These are phyloP conservation scores for Dendrolimus punctatus DNA, from an alignment of 1,140 invertebrate species.

Conservation along the genomic window DNA sequence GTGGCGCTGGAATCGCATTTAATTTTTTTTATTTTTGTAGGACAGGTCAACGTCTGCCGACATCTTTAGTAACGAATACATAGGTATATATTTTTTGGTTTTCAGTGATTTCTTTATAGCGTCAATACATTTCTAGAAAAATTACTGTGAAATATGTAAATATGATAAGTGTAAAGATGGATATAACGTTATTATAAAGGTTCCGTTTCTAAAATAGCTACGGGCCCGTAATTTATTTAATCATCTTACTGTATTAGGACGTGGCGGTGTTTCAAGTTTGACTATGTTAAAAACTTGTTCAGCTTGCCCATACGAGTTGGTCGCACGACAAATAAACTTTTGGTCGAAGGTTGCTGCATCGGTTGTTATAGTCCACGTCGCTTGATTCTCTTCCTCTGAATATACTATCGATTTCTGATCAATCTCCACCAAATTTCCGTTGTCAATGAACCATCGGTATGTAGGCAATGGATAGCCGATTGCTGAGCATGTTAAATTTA, in stretches of 20 bases:
- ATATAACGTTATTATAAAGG: too few relatives aligned
- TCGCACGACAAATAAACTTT: slow-evolving; percentile 34
- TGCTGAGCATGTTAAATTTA: slow-evolving; percentile 37
- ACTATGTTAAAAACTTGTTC: slow-evolving; percentile 29
- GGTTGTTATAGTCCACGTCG: slow-evolving; percentile 23
- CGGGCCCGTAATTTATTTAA: too few relatives aligned
- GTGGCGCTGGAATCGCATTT: too few relatives aligned
- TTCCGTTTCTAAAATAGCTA: too few relatives aligned
- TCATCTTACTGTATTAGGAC: slow-evolving; percentile 28
- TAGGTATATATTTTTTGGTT: too few relatives aligned
- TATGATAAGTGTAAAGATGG: too few relatives aligned
- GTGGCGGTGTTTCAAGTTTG: slow-evolving; percentile 31
- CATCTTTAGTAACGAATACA: too few relatives aligned
- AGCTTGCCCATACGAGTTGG: slow-evolving; percentile 29
- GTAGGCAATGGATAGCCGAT: slow-evolving; percentile 34
- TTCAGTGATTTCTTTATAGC: too few relatives aligned
- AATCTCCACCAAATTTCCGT: slow-evolving; percentile 29
- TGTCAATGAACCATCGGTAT: slow-evolving; percentile 41
- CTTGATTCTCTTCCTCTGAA: slow-evolving; percentile 23
- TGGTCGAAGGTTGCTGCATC: slow-evolving; percentile 24
- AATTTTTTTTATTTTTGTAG: too few relatives aligned
- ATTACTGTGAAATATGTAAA: too few relatives aligned
- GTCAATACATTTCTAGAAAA: too few relatives aligned
- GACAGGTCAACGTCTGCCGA: too few relatives aligned
- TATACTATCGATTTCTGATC: slow-evolving; percentile 27